Evolutionary conservation across 2,888 invertebrate genomes (phyloP), one percentile per base, ranked within the genome.

Genomic region (Ophonus ardosiacus): DNA sequence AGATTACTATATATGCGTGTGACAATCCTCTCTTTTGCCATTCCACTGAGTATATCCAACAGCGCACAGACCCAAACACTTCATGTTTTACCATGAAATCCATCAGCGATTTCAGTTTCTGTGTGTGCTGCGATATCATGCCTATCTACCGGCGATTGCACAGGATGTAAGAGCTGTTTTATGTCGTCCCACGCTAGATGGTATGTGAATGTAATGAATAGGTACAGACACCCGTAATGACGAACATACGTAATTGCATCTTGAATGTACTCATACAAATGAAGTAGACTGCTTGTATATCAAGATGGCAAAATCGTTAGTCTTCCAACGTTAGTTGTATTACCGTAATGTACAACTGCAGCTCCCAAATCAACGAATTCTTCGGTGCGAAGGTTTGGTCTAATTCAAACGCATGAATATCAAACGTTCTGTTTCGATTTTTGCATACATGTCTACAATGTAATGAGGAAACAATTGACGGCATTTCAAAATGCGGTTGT

Each of bases 371-470:
- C 89, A 84, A 90, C 89, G 86, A 88, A 90, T 7, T 90, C 86
- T 86, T 90, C 88, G 38, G 88, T 43, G 63, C 90, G 88, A 31
- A 90, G 85, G 85, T 85, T 90, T 88, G n/a, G 63, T 31, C 86
- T 90, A 88, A 85, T 90, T 90, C 15, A 86, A 87, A 61, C 88
- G 83, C n/a, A 91, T 86, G 86, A 85, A 90, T 81, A 81, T 63
- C 57, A 90, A 82, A 74, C 89, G 87, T 87, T 90, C 89, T 7
- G 87, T 88, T 87, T 90, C 89, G 10, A 91, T 88, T 88, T 91
- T 90, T 0, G 86, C 90, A 86, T 90, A 91, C 90, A 90, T 90
- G 86, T 91, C 89, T 43, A 91, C 90, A 13, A 87, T 84, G 86
- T 86, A 90, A 85, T 91, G 90, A 65, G 90, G 88, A 83, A 88